Evolutionary conservation across 2,888 invertebrate genomes (phyloP).

Genomic region (Chrysolina oricalcia): DNA sequence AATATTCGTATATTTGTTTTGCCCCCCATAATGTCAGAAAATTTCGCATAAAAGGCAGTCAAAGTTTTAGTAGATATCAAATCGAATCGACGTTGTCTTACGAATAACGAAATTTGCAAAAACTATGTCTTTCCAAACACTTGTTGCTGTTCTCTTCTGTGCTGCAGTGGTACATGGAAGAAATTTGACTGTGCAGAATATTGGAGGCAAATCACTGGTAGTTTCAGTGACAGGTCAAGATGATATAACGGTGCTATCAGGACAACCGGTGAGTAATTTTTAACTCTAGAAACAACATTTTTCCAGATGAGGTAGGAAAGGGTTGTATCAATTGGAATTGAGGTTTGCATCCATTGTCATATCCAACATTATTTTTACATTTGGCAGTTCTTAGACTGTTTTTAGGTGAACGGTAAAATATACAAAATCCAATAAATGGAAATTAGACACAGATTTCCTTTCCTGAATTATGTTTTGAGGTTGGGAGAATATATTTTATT

Average conservation of each 20-base stretch:
- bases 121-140: slow-evolving; percentile 26
- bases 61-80: background rate
- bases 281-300: background rate
- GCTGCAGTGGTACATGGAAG: background rate
- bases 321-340: background rate
- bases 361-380: too few species aligned
- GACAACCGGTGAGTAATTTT: slow-evolving; percentile 23
- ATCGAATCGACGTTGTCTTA: background rate
- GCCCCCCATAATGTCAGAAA: background rate
- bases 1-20: background rate
- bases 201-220: slow-evolving; percentile 6
- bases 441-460: too few species aligned
- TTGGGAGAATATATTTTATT: too few species aligned
- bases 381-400: too few species aligned
- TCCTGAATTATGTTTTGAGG: too few species aligned
- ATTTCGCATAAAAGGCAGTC: background rate
- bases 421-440: too few species aligned
- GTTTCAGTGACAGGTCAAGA: slow-evolving; percentile 30
- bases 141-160: slow-evolving; percentile 6
- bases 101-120: background rate
- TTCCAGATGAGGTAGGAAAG: background rate
- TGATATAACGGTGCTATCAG: slow-evolving; percentile 26
- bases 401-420: too few species aligned
- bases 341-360: too few species aligned
- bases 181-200: slow-evolving; percentile 22